Evolutionary conservation across 1,140 invertebrate genomes (phyloP).

Genomic region (Drosophila pallidifrons): DNA sequence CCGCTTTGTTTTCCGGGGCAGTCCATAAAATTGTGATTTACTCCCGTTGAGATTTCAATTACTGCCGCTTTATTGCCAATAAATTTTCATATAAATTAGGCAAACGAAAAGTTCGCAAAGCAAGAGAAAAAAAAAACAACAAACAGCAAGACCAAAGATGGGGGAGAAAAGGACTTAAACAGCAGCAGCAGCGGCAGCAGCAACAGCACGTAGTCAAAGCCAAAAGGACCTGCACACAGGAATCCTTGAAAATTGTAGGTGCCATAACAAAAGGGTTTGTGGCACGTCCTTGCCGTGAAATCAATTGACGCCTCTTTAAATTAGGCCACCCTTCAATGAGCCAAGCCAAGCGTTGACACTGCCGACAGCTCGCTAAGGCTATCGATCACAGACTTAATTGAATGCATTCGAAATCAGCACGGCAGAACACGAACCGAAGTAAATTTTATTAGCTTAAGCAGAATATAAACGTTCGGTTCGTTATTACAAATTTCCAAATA

Average conservation of each 20-base stretch:
- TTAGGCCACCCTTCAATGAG: constrained; percentile 6
- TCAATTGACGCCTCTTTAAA: constrained; percentile 61
- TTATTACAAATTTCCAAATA: too few relatives aligned
- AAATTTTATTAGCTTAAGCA: too few relatives aligned
- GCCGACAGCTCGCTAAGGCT: constrained; percentile 6
- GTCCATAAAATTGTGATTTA: constrained; percentile 83
- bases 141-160: background rate
- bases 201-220: constrained; percentile 36
- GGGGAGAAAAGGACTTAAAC: constrained; percentile 4
- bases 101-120: constrained; percentile 50
- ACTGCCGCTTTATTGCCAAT: constrained; percentile 82
- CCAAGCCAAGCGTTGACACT: constrained; percentile 7
- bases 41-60: constrained; percentile 80
- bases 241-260: constrained; percentile 52
- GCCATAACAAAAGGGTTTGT: constrained; percentile 50
- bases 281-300: constrained; percentile 58
- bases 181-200: background rate
- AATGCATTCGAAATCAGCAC: background rate
- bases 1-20: constrained; percentile 35
- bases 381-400: background rate
- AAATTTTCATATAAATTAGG: constrained; percentile 82
- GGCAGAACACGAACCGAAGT: too few relatives aligned
- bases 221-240: constrained; percentile 4
- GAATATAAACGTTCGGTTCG: too few relatives aligned
- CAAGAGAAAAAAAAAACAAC: constrained; percentile 6